A percentile compares a stretch with the other conserved stretches of the same genome.
phyloP scores from a whole-genome alignment of 2,113 vertebrate genomes.

The Falcunculus frontatus region DNA sequence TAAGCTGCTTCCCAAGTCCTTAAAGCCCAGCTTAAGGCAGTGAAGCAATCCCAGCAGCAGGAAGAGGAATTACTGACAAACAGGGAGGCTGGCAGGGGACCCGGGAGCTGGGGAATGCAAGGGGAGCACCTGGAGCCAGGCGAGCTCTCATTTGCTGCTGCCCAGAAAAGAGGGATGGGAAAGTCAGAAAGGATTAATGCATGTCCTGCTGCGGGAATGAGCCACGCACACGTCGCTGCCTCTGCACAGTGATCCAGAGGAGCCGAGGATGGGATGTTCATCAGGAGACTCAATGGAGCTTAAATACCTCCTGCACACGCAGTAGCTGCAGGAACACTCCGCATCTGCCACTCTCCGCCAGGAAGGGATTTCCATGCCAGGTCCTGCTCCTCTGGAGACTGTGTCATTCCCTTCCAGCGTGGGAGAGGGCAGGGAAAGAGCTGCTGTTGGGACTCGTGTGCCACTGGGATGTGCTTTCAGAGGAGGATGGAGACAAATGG shows the following conservation, averaged over 20 bases:
- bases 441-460: fast-evolving
- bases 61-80: background rate
- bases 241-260: fast-evolving
- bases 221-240: fast-evolving
- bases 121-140: background rate
- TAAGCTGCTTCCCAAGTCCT: background rate
- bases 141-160: background rate
- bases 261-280: background rate
- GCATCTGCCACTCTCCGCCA: background rate
- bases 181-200: background rate
- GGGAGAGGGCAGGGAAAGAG: background rate
- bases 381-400: background rate
- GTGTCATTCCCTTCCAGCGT: fast-evolving
- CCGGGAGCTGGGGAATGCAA: background rate
- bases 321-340: background rate
- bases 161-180: background rate
- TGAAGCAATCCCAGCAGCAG: fast-evolving
- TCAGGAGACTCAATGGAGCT: background rate
- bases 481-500: background rate
- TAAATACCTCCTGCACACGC: background rate
- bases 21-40: background rate
- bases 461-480: background rate
- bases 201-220: background rate
- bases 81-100: background rate
- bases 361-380: background rate